Conservation (phyloP, 53 echinoderm and acorn worm genomes). For the Echinometra lucunter region DNA sequence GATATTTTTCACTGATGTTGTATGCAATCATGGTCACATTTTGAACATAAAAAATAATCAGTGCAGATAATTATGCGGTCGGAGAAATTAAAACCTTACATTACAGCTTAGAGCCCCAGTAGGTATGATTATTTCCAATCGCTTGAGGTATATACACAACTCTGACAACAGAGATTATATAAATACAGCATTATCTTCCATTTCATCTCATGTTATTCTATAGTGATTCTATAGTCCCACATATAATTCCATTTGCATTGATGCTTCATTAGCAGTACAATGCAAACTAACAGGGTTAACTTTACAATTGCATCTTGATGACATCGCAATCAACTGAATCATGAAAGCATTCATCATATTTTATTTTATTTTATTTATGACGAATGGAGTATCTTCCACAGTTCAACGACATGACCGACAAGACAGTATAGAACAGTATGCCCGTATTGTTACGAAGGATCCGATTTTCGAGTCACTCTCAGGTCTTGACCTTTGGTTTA, state of each 20-base stretch:
- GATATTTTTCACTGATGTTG: too few relatives aligned
- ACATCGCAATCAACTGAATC: background rate
- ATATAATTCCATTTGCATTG: background rate
- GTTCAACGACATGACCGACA: background rate
- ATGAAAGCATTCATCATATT: too few relatives aligned
- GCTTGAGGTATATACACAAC: too few relatives aligned
- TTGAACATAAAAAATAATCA: too few relatives aligned
- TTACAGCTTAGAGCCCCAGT: too few relatives aligned
- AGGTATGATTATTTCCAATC: too few relatives aligned
- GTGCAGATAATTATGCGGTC: too few relatives aligned
- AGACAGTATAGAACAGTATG: background rate
- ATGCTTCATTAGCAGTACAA: background rate
- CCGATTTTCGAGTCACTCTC: background rate
- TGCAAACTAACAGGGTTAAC: background rate
- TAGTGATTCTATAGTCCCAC: too few relatives aligned
- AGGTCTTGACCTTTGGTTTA: constrained; percentile 45
- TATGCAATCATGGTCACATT: too few relatives aligned
- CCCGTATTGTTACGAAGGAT: background rate
- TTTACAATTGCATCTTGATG: background rate
- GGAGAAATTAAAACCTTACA: too few relatives aligned
- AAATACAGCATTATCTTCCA: background rate
- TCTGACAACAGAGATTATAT: background rate
- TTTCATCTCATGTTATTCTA: background rate
- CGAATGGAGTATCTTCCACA: background rate
- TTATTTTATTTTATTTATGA: background rate